phyloP scores from a whole-genome alignment of 2,797 vertebrate species.

The Pyrocephalus nanus region DNA sequence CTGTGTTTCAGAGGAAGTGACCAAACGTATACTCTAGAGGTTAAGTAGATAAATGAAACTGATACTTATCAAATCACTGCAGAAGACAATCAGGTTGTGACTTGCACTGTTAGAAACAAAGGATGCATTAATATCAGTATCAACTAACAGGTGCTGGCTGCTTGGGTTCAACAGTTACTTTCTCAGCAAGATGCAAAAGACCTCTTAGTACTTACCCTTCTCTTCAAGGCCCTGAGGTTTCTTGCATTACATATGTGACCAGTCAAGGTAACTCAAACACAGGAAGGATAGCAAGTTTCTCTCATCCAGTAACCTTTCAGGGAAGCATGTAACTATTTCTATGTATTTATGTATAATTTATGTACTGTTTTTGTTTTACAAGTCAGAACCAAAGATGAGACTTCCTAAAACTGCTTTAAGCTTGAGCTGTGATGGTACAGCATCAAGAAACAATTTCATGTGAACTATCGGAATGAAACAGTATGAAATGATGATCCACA shows the following conservation, averaged over 20 bases:
- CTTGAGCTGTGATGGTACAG: not conserved
- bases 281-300: not conserved
- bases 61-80: not conserved
- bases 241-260: not conserved
- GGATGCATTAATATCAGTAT: not conserved
- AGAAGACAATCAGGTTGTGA: not conserved
- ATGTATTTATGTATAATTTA: not conserved
- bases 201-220: not conserved
- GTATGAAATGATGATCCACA: not conserved
- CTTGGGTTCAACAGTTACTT: not conserved
- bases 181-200: not conserved
- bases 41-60: not conserved
- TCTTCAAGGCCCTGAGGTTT: not conserved
- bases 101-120: not conserved
- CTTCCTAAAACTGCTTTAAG: not conserved
- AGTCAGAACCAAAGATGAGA: not conserved
- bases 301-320: not conserved
- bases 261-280: not conserved
- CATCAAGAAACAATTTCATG: not conserved
- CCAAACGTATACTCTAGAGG: not conserved
- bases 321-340: not conserved
- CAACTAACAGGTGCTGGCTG: not conserved
- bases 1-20: not conserved
- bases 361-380: not conserved
- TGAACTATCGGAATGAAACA: not conserved